Conservation (phyloP, 2,797 vertebrate genomes). For the Adrianichthys oophorus region DNA sequence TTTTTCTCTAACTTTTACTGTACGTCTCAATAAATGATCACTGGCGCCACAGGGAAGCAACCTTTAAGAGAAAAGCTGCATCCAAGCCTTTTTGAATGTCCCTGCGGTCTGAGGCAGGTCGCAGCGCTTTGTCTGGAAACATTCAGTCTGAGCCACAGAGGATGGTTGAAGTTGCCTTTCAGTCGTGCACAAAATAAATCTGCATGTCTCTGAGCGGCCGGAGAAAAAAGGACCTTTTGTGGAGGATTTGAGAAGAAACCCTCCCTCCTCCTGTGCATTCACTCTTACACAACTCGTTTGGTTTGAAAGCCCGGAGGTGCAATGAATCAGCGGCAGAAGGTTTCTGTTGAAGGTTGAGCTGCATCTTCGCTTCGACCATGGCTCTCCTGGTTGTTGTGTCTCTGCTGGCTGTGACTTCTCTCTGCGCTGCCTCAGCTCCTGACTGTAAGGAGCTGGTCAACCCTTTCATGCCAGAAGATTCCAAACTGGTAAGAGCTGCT, state of each 20-base stretch:
- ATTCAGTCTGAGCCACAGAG: constrained; percentile 35
- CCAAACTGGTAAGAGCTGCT: constrained; percentile 46
- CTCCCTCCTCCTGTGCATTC: constrained; percentile 10
- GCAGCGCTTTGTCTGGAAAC: constrained; percentile 45
- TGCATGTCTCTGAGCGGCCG: constrained; percentile 29
- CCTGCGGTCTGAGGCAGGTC: constrained; percentile 18
- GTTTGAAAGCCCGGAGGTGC: constrained; percentile 19
- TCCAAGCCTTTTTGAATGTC: constrained; percentile 17
- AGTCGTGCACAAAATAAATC: constrained; percentile 33
- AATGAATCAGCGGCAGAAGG: constrained; percentile 40
- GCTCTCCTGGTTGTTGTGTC: constrained; percentile 27
- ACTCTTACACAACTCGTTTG: constrained; percentile 35
- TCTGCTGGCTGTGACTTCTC: constrained; percentile 47
- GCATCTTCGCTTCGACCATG: constrained; percentile 49
- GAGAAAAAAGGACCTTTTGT: constrained; percentile 19
- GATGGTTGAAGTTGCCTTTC: constrained; percentile 34
- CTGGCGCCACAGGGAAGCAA: constrained; percentile 14
- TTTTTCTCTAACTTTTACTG: no score
- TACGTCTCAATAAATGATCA: no score
- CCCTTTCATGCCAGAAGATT: constrained; percentile 63
- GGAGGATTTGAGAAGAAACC: constrained; percentile 22
- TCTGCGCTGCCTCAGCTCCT: constrained; percentile 54
- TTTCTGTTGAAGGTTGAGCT: constrained; percentile 35
- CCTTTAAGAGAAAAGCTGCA: constrained; percentile 34
- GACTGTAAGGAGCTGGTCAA: constrained; percentile 66